phyloP scores from a whole-genome alignment of 1,140 invertebrate species.

The Acromyrmex echinatior region DNA sequence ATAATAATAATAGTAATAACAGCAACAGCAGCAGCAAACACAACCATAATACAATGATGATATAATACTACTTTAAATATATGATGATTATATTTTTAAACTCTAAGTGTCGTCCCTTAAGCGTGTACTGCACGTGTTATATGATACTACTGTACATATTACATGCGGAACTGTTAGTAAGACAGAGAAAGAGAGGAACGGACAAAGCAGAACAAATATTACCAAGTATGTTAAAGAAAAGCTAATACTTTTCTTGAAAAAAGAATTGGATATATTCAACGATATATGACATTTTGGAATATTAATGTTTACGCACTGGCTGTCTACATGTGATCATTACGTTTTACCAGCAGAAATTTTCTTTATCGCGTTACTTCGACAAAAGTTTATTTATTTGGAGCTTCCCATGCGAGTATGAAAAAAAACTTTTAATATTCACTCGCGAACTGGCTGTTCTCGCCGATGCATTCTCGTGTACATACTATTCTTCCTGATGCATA shows the following conservation, averaged over 20 bases:
- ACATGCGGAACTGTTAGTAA: slow-evolving; percentile 81
- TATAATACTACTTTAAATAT: slow-evolving; percentile 85
- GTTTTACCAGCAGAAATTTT: slow-evolving; percentile 66
- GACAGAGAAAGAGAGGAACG: slow-evolving; percentile 20
- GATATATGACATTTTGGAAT: slow-evolving; percentile 78
- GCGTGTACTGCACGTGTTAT: slow-evolving; percentile 80
- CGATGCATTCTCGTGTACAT: slow-evolving; percentile 61
- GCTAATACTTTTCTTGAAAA: slow-evolving; percentile 67
- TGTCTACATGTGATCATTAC: slow-evolving; percentile 81
- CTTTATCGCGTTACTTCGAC: background rate
- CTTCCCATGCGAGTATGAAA: background rate
- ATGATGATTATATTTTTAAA: slow-evolving; percentile 87
- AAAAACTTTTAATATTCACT: background rate
- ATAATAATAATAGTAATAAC: slow-evolving; percentile 73
- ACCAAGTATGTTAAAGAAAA: slow-evolving; percentile 42
- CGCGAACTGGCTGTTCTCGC: slow-evolving; percentile 11
- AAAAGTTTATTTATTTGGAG: slow-evolving; percentile 21
- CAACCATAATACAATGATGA: slow-evolving; percentile 70
- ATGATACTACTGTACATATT: slow-evolving; percentile 83
- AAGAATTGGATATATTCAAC: slow-evolving; percentile 60
- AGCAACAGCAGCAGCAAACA: slow-evolving; percentile 73
- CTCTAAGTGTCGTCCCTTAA: slow-evolving; percentile 86
- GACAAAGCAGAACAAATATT: slow-evolving; percentile 54
- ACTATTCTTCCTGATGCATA: slow-evolving; percentile 42
- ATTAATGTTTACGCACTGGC: slow-evolving; percentile 74